Evolutionary conservation across 2,888 invertebrate species (phyloP).

Genomic region (Steromphala cineraria): DNA sequence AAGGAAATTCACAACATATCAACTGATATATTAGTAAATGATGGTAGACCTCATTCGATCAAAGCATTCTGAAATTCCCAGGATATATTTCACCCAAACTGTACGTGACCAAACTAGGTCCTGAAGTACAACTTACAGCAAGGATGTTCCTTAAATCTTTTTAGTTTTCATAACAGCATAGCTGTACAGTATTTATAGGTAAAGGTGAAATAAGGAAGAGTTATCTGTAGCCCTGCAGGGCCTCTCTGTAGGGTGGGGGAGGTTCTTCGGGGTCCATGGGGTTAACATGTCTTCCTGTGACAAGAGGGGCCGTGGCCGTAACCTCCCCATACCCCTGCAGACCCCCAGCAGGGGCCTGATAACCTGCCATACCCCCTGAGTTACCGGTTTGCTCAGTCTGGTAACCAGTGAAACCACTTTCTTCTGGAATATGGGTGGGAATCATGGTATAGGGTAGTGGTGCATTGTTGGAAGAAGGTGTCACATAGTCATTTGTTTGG

Average conservation of each 20-base stretch:
- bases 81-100: too few relatives aligned
- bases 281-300: not conserved
- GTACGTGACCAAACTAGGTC: too few relatives aligned
- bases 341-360: not conserved
- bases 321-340: not conserved
- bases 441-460: conserved; percentile 6
- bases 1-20: too few relatives aligned
- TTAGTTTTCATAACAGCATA: too few relatives aligned
- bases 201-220: too few relatives aligned
- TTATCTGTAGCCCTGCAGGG: not conserved
- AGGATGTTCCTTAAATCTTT: too few relatives aligned
- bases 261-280: conserved; percentile 13
- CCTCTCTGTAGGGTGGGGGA: conserved; percentile 22
- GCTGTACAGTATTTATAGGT: too few relatives aligned
- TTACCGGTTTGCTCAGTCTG: not conserved
- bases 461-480: not conserved
- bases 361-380: not conserved
- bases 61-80: too few relatives aligned
- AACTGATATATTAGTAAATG: too few relatives aligned
- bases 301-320: not conserved
- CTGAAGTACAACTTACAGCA: too few relatives aligned
- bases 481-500: not conserved
- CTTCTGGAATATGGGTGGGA: not conserved
- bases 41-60: too few relatives aligned
- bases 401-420: not conserved